Conservation (phyloP, 2,113 vertebrate genomes). For the Chaenocephalus aceratus region DNA sequence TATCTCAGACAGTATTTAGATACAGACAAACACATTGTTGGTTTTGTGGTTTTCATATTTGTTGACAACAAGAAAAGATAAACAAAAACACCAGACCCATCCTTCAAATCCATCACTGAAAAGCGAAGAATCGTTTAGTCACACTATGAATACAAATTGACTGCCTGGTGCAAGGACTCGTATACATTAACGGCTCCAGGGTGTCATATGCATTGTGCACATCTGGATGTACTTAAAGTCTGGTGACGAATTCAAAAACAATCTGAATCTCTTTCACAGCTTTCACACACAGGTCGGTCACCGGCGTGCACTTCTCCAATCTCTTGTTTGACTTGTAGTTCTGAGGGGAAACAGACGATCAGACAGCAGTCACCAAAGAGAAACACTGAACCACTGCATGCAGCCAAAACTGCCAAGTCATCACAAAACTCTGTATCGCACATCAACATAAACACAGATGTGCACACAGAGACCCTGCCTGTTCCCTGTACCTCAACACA, state of each 20-base stretch:
- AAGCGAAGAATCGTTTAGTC: background rate
- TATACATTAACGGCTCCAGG: background rate
- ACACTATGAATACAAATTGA: background rate
- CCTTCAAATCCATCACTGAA: background rate
- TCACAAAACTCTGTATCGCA: constrained; percentile 51
- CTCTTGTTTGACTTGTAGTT: constrained; percentile 32
- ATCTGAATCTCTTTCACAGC: constrained; percentile 6
- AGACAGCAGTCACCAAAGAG: constrained; percentile 26
- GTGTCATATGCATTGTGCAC: constrained; percentile 27
- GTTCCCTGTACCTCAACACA: constrained; percentile 1
- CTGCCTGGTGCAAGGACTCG: background rate
- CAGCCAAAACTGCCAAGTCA: constrained; percentile 55
- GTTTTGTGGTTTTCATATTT: constrained; percentile 6
- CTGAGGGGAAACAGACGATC: constrained; percentile 62
- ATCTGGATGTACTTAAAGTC: constrained; percentile 33
- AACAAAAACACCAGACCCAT: background rate
- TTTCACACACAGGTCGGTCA: background rate
- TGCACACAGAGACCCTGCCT: constrained; percentile 29
- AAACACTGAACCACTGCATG: constrained; percentile 51
- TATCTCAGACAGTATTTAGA: background rate
- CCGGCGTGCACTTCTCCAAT: constrained; percentile 2
- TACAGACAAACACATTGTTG: background rate
- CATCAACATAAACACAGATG: constrained; percentile 69
- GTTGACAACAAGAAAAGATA: background rate
- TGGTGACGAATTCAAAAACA: constrained; percentile 14